phyloP scores from a whole-genome alignment of 2,888 invertebrate genomes.

The Ichneumoninae sp. region DNA sequence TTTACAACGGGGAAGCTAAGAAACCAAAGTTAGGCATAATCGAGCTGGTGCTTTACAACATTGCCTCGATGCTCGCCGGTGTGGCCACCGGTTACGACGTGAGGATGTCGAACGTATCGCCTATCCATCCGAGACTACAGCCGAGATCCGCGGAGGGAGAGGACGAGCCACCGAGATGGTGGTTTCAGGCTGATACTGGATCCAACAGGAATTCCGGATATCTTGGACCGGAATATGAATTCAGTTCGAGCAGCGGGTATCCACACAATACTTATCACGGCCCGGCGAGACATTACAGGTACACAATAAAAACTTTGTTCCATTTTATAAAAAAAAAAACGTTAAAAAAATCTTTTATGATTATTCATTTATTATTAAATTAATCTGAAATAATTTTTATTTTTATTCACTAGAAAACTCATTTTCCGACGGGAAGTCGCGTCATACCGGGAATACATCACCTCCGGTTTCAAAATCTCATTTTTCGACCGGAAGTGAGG shows the following conservation, averaged over 20 bases:
- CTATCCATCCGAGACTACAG: conserved; percentile 92
- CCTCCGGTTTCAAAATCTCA: too few relatives aligned
- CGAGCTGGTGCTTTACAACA: conserved; percentile 94
- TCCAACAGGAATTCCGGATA: conserved; percentile 82
- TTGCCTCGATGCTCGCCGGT: conserved; percentile 95
- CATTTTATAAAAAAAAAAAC: not conserved
- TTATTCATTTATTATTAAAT: not conserved
- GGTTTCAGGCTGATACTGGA: conserved; percentile 78
- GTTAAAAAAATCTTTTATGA: not conserved
- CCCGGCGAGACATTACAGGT: conserved; percentile 90
- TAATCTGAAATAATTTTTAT: not conserved
- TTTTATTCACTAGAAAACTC: not conserved
- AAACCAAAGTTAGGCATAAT: conserved; percentile 90
- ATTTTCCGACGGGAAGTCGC: not conserved
- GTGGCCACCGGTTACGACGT: conserved; percentile 97
- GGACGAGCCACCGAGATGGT: conserved; percentile 80
- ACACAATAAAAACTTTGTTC: conserved; percentile 6
- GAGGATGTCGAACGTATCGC: conserved; percentile 93
- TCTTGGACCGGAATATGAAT: conserved; percentile 86
- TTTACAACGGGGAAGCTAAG: conserved; percentile 91
- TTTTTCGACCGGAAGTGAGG: too few relatives aligned
- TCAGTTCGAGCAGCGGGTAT: conserved; percentile 87
- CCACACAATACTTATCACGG: conserved; percentile 97
- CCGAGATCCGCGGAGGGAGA: conserved; percentile 83
- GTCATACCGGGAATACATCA: too few relatives aligned